Percentiles rank a stretch among this genome's conserved stretches.
Conservation (phyloP, 2,113 vertebrate genomes). For the Dasyprocta punctata region DNA sequence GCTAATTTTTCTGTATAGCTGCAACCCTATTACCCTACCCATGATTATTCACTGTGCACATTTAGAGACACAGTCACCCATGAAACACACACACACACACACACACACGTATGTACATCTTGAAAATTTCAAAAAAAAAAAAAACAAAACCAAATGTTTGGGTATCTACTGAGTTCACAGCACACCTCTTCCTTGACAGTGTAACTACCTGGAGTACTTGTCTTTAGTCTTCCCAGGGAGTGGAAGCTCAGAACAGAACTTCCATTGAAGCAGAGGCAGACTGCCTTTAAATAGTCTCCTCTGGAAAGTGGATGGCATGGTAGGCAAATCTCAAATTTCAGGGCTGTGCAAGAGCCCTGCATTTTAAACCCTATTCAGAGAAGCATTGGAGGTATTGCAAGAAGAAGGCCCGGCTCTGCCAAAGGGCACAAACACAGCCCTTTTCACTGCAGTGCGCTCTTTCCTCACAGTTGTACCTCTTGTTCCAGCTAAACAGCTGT, state of each 20-base stretch:
- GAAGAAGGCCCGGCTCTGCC: not conserved
- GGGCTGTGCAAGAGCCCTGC: not conserved
- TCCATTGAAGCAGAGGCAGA: not conserved
- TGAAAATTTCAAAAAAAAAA: not conserved
- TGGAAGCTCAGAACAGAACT: not conserved
- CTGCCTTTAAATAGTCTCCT: not conserved
- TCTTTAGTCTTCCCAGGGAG: not conserved
- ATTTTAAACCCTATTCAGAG: not conserved
- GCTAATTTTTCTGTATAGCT: not conserved
- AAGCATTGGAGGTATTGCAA: not conserved
- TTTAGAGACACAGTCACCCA: not conserved
- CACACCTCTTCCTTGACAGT: not conserved
- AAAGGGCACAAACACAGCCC: not conserved
- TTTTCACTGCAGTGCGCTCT: not conserved
- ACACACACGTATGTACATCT: not conserved
- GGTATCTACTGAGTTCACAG: not conserved
- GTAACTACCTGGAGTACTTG: not conserved
- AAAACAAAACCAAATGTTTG: not conserved
- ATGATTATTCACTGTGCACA: not conserved
- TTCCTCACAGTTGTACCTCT: not conserved
- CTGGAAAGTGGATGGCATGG: not conserved
- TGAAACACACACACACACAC: not conserved
- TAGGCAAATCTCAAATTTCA: not conserved
- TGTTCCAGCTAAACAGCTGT: not conserved
- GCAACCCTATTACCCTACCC: not conserved